These are phyloP conservation scores for Pyrgilauda ruficollis DNA, from an alignment of 2,113 vertebrate species.

Conservation along the genomic window DNA sequence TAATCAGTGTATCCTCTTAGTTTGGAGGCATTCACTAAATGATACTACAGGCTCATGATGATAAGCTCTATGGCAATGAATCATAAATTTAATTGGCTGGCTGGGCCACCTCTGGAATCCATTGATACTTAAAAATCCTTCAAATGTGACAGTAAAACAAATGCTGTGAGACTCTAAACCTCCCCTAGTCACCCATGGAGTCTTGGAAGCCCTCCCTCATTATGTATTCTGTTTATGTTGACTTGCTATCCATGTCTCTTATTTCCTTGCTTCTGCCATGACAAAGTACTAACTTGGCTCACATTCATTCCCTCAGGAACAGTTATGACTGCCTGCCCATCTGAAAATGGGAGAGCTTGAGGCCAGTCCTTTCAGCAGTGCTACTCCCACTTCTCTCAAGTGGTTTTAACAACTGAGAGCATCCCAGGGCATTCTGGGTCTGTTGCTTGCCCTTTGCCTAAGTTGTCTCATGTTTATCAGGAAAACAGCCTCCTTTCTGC, in stretches of 20 bases:
- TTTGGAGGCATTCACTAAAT: background rate
- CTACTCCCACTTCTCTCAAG: background rate
- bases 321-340: background rate
- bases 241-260: background rate
- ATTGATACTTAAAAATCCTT: constrained; percentile 23
- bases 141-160: constrained; percentile 1
- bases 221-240: background rate
- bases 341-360: background rate
- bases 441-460: background rate
- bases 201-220: background rate
- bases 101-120: background rate
- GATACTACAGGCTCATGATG: background rate
- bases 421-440: background rate
- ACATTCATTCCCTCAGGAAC: background rate
- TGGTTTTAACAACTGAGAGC: background rate
- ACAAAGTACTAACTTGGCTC: background rate
- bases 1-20: constrained; percentile 17
- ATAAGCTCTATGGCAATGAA: constrained; percentile 14
- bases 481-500: background rate
- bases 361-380: background rate
- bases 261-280: background rate
- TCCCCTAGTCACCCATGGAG: background rate
- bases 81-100: background rate
- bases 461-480: background rate
- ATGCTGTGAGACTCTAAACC: background rate